These are phyloP conservation scores for Sternotherus odoratus DNA, from an alignment of 2,797 vertebrate genomes.

Conservation along the genomic window DNA sequence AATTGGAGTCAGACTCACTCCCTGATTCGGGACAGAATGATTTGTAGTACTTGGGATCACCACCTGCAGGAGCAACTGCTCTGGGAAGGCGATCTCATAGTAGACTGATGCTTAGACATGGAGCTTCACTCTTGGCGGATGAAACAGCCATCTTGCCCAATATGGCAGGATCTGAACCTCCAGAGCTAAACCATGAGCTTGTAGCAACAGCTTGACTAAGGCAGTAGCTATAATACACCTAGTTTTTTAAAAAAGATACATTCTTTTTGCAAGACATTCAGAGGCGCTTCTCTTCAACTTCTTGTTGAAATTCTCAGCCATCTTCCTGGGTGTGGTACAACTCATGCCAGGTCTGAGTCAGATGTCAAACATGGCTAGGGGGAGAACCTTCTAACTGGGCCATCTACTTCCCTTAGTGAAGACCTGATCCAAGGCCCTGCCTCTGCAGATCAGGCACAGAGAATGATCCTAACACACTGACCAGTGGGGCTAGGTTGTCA, in stretches of 20 bases:
- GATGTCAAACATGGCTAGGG: background rate
- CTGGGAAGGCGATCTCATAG: too few relatives aligned
- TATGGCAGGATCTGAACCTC: background rate
- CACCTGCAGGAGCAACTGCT: too few relatives aligned
- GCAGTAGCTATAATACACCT: background rate
- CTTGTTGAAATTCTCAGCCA: background rate
- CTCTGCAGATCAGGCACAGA: background rate
- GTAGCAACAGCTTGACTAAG: background rate
- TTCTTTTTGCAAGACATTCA: background rate
- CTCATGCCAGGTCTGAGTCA: background rate
- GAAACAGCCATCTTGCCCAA: too few relatives aligned
- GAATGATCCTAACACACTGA: background rate
- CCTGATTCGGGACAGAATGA: background rate
- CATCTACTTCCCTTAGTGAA: background rate
- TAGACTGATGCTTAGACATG: too few relatives aligned
- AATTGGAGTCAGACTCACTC: background rate
- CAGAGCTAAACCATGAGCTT: background rate
- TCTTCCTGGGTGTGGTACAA: background rate
- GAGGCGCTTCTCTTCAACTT: background rate
- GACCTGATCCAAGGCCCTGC: background rate
- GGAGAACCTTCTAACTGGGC: background rate
- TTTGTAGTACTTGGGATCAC: too few relatives aligned
- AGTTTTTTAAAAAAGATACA: background rate
- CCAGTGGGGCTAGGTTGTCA: background rate
- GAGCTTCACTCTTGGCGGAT: too few relatives aligned